Percentiles rank a stretch among this genome's conserved stretches.
Conservation (phyloP, 2,797 vertebrate species). For the Poliocrania exsul region DNA sequence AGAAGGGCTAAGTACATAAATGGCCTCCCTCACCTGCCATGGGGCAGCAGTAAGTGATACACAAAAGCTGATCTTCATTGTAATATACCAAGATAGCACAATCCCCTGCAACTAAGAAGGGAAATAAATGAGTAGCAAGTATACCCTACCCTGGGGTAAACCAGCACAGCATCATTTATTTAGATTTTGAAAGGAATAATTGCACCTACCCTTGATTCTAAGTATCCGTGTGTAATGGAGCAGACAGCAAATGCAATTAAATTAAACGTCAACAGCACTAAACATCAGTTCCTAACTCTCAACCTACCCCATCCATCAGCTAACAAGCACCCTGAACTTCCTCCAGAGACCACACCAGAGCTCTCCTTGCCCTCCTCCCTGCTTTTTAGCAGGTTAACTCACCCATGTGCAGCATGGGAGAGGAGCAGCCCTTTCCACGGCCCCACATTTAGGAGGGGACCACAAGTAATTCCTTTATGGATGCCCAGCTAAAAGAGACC, state of each 20-base stretch:
- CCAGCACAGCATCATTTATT: conserved; percentile 18
- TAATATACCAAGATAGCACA: not conserved
- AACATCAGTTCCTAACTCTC: conserved; percentile 52
- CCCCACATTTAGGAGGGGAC: not conserved
- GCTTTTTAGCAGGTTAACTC: not conserved
- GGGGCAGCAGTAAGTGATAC: not conserved
- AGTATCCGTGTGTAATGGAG: conserved; percentile 18
- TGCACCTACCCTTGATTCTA: conserved; percentile 46
- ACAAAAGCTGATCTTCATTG: not conserved
- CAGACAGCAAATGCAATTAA: conserved; percentile 41
- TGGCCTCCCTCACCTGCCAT: not conserved
- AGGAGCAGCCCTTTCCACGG: not conserved
- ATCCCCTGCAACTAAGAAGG: not conserved
- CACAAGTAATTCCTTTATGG: not conserved
- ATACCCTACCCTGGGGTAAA: conserved; percentile 17
- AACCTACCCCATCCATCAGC: conserved; percentile 39
- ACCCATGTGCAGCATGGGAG: not conserved
- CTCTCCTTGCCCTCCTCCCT: not conserved
- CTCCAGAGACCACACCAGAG: not conserved
- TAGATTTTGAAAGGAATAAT: conserved; percentile 56
- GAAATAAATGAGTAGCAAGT: conserved; percentile 40
- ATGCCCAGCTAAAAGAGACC: not conserved
- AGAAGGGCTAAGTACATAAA: not conserved
- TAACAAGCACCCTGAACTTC: not conserved
- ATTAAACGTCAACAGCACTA: conserved; percentile 47